Evolutionary conservation across 2,797 vertebrate species (phyloP).

Genomic region (Myoxocephalus aenaeus): DNA sequence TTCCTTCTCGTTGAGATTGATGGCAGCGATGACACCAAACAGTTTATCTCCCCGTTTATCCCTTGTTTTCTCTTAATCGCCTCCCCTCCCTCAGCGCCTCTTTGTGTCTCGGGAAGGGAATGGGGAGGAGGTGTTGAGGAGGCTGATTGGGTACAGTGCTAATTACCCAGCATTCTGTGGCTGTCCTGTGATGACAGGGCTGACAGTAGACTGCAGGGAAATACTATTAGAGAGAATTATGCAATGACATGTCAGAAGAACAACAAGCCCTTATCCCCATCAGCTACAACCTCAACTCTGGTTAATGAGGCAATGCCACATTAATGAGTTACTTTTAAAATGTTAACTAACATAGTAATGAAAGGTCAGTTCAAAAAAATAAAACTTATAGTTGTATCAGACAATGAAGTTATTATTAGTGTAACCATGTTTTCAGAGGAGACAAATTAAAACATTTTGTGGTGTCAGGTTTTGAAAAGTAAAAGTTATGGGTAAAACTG

Average conservation of each 20-base stretch:
- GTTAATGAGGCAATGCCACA: slow-evolving; percentile 9
- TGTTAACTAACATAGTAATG: neutral
- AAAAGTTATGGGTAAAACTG: neutral
- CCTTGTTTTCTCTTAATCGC: slow-evolving; percentile 89
- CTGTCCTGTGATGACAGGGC: slow-evolving; percentile 74
- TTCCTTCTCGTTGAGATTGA: slow-evolving; percentile 88
- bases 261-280: slow-evolving; percentile 31
- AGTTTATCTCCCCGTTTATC: slow-evolving; percentile 89
- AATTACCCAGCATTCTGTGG: slow-evolving; percentile 80
- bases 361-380: neutral
- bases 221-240: slow-evolving; percentile 71
- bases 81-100: slow-evolving; percentile 66
- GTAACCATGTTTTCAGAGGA: neutral
- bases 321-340: slow-evolving; percentile 31
- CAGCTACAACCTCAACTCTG: slow-evolving; percentile 11
- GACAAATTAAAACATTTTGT: neutral
- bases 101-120: slow-evolving; percentile 74
- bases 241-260: slow-evolving; percentile 56
- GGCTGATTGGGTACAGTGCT: slow-evolving; percentile 82
- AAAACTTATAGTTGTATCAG: neutral
- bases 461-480: neutral
- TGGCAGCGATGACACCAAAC: slow-evolving; percentile 89
- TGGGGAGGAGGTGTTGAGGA: slow-evolving; percentile 40
- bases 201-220: slow-evolving; percentile 71
- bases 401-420: neutral